phyloP scores from a whole-genome alignment of 2,888 invertebrate species.

The Leptinotarsa tumamoca region DNA sequence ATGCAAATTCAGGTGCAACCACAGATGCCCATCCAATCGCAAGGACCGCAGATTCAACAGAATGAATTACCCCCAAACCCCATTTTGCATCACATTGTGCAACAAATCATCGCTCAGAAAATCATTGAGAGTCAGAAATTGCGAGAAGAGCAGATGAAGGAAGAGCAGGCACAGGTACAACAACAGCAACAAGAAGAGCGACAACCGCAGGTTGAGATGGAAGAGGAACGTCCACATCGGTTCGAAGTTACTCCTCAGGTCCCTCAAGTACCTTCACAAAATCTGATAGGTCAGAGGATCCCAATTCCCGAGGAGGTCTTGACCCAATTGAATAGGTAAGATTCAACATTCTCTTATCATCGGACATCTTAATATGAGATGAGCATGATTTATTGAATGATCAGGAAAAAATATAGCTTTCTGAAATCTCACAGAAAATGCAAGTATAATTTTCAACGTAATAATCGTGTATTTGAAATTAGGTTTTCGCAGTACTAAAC shows the following conservation, averaged over 20 bases:
- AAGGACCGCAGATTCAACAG: slow-evolving; percentile 60
- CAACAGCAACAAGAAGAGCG: slow-evolving; percentile 53
- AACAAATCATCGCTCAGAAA: slow-evolving; percentile 65
- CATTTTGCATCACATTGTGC: slow-evolving; percentile 65
- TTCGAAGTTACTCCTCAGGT: slow-evolving; percentile 35
- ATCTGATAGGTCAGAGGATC: slow-evolving; percentile 58
- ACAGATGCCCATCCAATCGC: slow-evolving; percentile 45
- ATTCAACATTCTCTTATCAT: background rate
- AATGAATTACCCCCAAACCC: slow-evolving; percentile 63
- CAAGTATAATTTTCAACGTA: no score
- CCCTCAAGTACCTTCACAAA: slow-evolving; percentile 29
- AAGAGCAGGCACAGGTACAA: slow-evolving; percentile 53
- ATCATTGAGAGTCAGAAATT: slow-evolving; percentile 62
- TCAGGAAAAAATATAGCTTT: no score
- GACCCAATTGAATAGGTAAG: slow-evolving; percentile 63
- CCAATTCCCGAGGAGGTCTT: slow-evolving; percentile 67
- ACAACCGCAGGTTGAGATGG: slow-evolving; percentile 28
- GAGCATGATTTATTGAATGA: no score
- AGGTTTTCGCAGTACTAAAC: no score
- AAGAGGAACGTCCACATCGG: slow-evolving; percentile 46
- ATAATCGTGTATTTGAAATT: no score
- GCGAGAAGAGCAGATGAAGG: slow-evolving; percentile 55
- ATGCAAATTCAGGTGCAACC: slow-evolving; percentile 48
- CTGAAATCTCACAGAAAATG: no score
- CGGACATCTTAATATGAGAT: no score